Evolutionary conservation across 1,140 invertebrate genomes (phyloP).

Genomic region (Drosophila erecta): DNA sequence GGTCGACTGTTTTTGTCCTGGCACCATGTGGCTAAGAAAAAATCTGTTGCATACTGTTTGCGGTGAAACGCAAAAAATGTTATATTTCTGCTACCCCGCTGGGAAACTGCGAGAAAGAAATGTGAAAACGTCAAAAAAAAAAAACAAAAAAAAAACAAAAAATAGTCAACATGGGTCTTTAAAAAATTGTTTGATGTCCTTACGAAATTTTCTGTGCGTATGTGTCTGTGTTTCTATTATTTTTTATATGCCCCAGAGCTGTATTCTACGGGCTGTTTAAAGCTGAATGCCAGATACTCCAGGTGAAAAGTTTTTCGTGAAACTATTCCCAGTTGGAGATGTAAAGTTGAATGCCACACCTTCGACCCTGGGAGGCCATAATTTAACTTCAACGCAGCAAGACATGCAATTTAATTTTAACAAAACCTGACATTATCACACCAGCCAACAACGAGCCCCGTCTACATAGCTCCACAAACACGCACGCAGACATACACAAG

Average conservation of each 20-base stretch:
- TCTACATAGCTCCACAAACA: slow-evolving; percentile 3
- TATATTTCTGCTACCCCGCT: slow-evolving; percentile 38
- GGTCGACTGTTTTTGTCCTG: slow-evolving; percentile 51
- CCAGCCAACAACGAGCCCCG: slow-evolving; percentile 59
- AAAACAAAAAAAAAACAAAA: slow-evolving; percentile 5
- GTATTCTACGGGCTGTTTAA: slow-evolving; percentile 38
- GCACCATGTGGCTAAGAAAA: slow-evolving; percentile 72
- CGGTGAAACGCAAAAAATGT: slow-evolving; percentile 58
- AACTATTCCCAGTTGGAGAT: slow-evolving; percentile 56
- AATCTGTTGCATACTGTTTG: slow-evolving; percentile 78
- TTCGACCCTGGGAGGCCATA: slow-evolving; percentile 72
- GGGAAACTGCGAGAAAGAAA: slow-evolving; percentile 35
- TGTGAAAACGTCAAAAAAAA: slow-evolving; percentile 4
- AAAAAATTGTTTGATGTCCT: slow-evolving; percentile 41
- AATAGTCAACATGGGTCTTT: slow-evolving; percentile 38
- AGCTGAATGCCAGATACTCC: slow-evolving; percentile 34
- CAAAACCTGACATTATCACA: slow-evolving; percentile 83
- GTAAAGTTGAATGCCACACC: slow-evolving; percentile 53
- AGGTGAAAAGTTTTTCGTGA: slow-evolving; percentile 20
- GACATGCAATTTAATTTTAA: slow-evolving; percentile 83
- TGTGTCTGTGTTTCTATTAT: not conserved
- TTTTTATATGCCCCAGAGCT: slow-evolving; percentile 6
- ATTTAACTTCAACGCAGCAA: slow-evolving; percentile 80
- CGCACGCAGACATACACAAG: slow-evolving; percentile 9
- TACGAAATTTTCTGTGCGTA: not conserved